Evolutionary conservation across 2,113 vertebrate genomes (phyloP).

Genomic region (Himantopus leucocephalus): DNA sequence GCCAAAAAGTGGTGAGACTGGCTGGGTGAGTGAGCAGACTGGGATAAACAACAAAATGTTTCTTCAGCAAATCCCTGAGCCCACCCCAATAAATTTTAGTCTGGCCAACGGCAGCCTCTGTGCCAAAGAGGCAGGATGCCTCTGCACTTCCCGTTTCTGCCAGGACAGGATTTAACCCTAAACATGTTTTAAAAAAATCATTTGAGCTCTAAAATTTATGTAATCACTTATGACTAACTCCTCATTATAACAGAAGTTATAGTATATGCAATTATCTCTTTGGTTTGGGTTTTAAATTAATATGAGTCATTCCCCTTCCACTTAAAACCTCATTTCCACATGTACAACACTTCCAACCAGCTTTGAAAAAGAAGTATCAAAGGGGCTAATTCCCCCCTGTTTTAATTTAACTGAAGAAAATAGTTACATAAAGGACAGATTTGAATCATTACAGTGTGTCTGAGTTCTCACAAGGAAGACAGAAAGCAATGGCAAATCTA

Average conservation of each 20-base stretch:
- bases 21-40: not conserved
- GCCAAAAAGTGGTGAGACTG: not conserved
- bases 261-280: constrained; percentile 46
- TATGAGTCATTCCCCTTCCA: constrained; percentile 49
- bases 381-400: not conserved
- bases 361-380: constrained; percentile 36
- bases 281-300: constrained; percentile 56
- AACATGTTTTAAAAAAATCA: not conserved
- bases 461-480: constrained; percentile 1
- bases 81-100: not conserved
- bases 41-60: not conserved
- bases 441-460: not conserved
- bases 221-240: constrained; percentile 66
- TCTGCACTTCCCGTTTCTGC: not conserved
- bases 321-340: constrained; percentile 52
- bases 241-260: constrained; percentile 60
- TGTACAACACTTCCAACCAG: not conserved
- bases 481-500: not conserved
- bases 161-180: not conserved
- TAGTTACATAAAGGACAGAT: constrained; percentile 19
- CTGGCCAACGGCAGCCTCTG: not conserved
- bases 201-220: constrained; percentile 64
- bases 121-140: not conserved
- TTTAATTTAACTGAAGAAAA: constrained; percentile 46
- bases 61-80: not conserved